phyloP scores from a whole-genome alignment of 2,888 invertebrate species.

The Parnassius orleans region DNA sequence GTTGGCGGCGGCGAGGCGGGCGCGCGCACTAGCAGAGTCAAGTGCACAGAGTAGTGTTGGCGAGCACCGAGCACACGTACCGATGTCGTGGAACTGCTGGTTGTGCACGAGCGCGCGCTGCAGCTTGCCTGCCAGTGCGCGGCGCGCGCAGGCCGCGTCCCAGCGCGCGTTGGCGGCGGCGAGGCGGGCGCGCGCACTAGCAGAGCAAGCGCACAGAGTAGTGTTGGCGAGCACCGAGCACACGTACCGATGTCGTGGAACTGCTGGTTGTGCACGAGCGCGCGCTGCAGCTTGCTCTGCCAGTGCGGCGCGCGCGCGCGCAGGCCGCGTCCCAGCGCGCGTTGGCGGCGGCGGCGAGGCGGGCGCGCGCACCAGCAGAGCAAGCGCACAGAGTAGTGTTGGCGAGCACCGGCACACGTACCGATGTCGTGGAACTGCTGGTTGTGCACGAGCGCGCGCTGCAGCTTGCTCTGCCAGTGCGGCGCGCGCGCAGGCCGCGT shows the following conservation, averaged over 20 bases:
- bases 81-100: slow-evolving; percentile 37
- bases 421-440: slow-evolving; percentile 24
- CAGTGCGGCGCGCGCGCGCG: slow-evolving; percentile 85
- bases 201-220: too few relatives aligned
- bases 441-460: too few relatives aligned
- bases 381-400: too few relatives aligned
- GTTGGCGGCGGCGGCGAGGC: slow-evolving; percentile 87
- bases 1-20: slow-evolving; percentile 80
- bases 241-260: slow-evolving; percentile 82
- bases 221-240: slow-evolving; percentile 20
- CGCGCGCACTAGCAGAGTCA: slow-evolving; percentile 61
- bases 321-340: slow-evolving; percentile 92
- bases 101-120: too few relatives aligned
- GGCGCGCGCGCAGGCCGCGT: too few relatives aligned
- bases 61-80: too few relatives aligned
- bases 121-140: too few relatives aligned
- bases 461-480: too few relatives aligned
- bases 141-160: slow-evolving; percentile 91
- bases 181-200: slow-evolving; percentile 64
- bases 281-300: slow-evolving; percentile 88
- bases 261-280: slow-evolving; percentile 89
- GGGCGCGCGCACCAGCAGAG: slow-evolving; percentile 74
- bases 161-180: slow-evolving; percentile 88
- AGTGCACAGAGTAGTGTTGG: too few relatives aligned
- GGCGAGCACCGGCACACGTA: slow-evolving; percentile 38